Base-by-base conservation (phyloP, 1,140 invertebrate species). In the Ceratina calcarata region DNA sequence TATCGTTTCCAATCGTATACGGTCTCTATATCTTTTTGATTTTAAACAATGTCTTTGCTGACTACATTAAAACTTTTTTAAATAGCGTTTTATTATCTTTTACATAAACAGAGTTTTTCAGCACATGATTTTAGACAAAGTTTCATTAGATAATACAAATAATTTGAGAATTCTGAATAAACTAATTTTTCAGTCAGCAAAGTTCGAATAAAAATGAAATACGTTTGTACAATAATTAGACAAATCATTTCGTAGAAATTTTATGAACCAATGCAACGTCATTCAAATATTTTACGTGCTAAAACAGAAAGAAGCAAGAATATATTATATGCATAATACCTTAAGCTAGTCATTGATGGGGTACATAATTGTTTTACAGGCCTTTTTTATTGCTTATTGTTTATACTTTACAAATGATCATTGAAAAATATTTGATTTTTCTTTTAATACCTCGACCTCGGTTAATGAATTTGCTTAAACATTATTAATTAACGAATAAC, bases 331-430 rank as follows among this genome's bases (percentile, higher is more conserved):
- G 89, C 89, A 90, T 91, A 89, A 91, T 91, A 90, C 82, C 81
- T 86, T 89, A 90, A 91, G 84, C 90, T 90, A 91, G 90, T 91
- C 90, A 91, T 89, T 88, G 76, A 85, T 77, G 73, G 68, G 74
- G 86, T 89, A 86, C 81, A 86, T 79, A 80, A 86, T 82, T 88
- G 10, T 86, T 84, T 83, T 78, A 69, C 82, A 81, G 78, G 70
- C 78, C 82, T 81, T 84, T 86, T 86, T 82, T 72, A 65, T 53
- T 16, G 18, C 57, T 60, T 64, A 18, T 58, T n/a, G 10, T 76
- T 76, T 69, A 20, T 67, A 60, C 32, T 65, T 66, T 32, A 66
- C 15, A 12, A 61, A 68, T 20, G 49, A 27, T 72, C 12, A 70
- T 18, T 6, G 24, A 77, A 27, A 7, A 61, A 62, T 49, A 58